Percentiles rank a stretch among this genome's conserved stretches.
Evolutionary conservation across 2,113 vertebrate genomes (phyloP).

Genomic region (Etheostoma cragini): DNA sequence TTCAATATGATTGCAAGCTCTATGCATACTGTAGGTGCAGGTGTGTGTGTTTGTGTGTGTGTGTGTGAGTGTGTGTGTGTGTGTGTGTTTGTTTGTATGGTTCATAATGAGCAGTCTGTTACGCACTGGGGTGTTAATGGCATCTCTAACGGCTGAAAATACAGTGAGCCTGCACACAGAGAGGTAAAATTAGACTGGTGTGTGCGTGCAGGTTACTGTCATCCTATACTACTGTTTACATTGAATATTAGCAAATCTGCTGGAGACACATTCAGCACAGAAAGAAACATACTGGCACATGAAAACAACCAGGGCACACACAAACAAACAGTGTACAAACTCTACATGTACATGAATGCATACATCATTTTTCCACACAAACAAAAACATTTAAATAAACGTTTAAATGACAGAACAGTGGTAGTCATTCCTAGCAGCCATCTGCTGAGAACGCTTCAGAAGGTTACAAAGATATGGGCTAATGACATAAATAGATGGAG

Average conservation of each 20-base stretch:
- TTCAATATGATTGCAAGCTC: background rate
- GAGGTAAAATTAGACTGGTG: slow-evolving; percentile 44
- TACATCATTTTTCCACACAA: background rate
- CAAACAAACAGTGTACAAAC: background rate
- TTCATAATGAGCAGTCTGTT: slow-evolving; percentile 50
- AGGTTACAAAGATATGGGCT: slow-evolving; percentile 9
- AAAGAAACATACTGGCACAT: background rate
- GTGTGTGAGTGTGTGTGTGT: slow-evolving; percentile 30
- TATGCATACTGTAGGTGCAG: background rate
- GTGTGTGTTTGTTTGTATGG: slow-evolving; percentile 5
- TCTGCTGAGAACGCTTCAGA: slow-evolving; percentile 2
- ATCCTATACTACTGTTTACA: slow-evolving; percentile 24
- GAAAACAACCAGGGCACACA: background rate
- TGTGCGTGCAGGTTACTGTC: slow-evolving; percentile 7
- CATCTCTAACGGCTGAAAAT: slow-evolving; percentile 42
- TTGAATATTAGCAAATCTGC: slow-evolving; percentile 11
- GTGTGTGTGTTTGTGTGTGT: slow-evolving; percentile 12
- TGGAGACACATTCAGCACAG: slow-evolving; percentile 5
- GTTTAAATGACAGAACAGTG: slow-evolving; percentile 9
- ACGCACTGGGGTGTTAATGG: slow-evolving; percentile 32
- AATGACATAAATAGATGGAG: slow-evolving; percentile 30
- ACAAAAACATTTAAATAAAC: background rate
- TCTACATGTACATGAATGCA: background rate
- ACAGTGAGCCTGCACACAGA: slow-evolving; percentile 35
- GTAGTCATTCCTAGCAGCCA: slow-evolving; percentile 7